Evolutionary conservation across 1,140 invertebrate genomes (phyloP), one percentile per base, ranked within the genome.

Genomic region (Oncopeltus fasciatus): DNA sequence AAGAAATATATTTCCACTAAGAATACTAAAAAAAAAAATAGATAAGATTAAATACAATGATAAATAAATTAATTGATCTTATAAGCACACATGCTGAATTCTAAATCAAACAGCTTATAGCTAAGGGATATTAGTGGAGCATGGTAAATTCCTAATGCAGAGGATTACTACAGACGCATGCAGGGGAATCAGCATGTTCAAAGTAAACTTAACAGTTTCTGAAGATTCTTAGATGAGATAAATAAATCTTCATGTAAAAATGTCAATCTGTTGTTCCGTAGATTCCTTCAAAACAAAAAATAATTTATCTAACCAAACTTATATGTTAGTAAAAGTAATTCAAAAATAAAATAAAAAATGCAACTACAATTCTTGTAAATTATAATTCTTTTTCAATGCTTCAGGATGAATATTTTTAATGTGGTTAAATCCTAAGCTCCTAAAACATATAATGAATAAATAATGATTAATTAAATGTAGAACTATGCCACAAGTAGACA

Each of bases 271-370:
- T 38, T 38, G 31, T 38, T 38, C 14, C 31, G 5, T 8, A 38
- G 31, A 14, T 38, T 38, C 31, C 31, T 38, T 5, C 14, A 38
- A 38, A 38, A 38, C 62, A 69, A 64, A 70, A 47, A n/a, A n/a
- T n/a, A n/a, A n/a, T n/a, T n/a, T n/a, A n/a, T n/a, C n/a, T n/a
- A n/a, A n/a, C n/a, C n/a, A n/a, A n/a, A n/a, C n/a, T n/a, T n/a
- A n/a, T n/a, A n/a, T n/a, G n/a, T n/a, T 44, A 58, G 31, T 38
- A 38, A 38, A 56, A 20, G 12, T 18, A 49, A 63, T 20, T 56
- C 9, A 49, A 58, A 21, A 14, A 38, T 72, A 68, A 33, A 53
- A 1, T 27, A n/a, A 38, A 38, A 5, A 38, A 8, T 38, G 14
- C 31, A 38, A 5, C 14, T 38, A 38, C 31, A 38, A 38, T 38